phyloP scores from a whole-genome alignment of 2,888 invertebrate species.

The Platycheirus rosarum region DNA sequence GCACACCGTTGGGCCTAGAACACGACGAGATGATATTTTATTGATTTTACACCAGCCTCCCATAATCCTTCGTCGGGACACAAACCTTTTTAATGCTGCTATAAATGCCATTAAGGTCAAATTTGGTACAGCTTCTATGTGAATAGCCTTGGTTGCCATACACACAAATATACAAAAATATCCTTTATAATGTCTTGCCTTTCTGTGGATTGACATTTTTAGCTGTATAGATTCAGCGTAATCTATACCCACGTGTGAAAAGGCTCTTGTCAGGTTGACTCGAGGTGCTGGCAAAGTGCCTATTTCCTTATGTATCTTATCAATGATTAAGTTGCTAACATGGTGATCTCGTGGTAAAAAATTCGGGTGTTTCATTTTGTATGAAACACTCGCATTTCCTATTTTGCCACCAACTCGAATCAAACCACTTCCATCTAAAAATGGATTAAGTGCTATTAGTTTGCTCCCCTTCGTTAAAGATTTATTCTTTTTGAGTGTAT shows the following conservation, averaged over 20 bases:
- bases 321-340: neutral
- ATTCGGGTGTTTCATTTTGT: neutral
- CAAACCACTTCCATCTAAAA: neutral
- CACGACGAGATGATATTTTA: constrained; percentile 74
- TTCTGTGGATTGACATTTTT: neutral
- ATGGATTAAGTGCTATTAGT: neutral
- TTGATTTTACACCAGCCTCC: constrained; percentile 74
- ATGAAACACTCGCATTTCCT: neutral
- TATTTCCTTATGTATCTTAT: neutral
- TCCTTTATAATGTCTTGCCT: neutral
- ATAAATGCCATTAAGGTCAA: neutral
- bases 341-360: neutral
- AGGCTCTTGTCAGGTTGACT: neutral
- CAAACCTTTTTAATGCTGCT: constrained; percentile 1
- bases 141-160: neutral
- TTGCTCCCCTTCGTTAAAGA: neutral
- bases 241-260: neutral
- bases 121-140: neutral
- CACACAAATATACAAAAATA: neutral
- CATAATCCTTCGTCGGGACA: constrained; percentile 73
- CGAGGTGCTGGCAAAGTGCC: neutral
- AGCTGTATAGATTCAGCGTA: neutral
- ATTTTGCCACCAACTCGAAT: neutral
- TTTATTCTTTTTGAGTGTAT: neutral
- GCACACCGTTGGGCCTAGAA: constrained; percentile 72